These are phyloP conservation scores for Hucho hucho DNA, from an alignment of 2,113 vertebrate genomes.

Conservation along the genomic window DNA sequence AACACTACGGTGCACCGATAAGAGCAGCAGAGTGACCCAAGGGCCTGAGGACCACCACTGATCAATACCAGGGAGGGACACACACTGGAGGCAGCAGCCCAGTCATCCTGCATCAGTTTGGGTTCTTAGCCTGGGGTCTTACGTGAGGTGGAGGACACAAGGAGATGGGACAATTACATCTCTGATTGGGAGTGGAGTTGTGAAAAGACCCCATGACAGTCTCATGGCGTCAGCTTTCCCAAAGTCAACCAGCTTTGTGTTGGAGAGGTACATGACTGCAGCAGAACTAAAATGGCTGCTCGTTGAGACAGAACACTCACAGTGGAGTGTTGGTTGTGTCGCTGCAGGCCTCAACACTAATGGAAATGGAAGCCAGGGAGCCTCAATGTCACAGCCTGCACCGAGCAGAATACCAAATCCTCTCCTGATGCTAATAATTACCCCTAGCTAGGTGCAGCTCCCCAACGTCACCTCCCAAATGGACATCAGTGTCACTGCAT, in stretches of 20 bases:
- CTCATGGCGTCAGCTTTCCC: conserved; percentile 57
- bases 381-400: conserved; percentile 48
- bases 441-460: conserved; percentile 57
- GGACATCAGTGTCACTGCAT: conserved; percentile 53
- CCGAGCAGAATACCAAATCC: conserved; percentile 61
- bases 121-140: background rate
- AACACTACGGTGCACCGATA: background rate
- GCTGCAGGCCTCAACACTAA: conserved; percentile 57
- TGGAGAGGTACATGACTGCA: conserved; percentile 29
- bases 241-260: conserved; percentile 40
- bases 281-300: conserved; percentile 42
- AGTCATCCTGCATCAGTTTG: background rate
- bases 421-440: conserved; percentile 63
- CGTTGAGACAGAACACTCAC: conserved; percentile 35
- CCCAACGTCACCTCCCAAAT: conserved; percentile 57
- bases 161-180: background rate
- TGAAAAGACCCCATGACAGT: conserved; percentile 25
- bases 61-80: background rate
- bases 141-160: background rate
- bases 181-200: background rate
- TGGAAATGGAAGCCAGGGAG: conserved; percentile 64
- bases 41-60: background rate
- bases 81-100: background rate
- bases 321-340: conserved; percentile 53
- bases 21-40: background rate